Base-by-base conservation (phyloP, 2,888 invertebrate genomes). In the Nemurella pictetii region DNA sequence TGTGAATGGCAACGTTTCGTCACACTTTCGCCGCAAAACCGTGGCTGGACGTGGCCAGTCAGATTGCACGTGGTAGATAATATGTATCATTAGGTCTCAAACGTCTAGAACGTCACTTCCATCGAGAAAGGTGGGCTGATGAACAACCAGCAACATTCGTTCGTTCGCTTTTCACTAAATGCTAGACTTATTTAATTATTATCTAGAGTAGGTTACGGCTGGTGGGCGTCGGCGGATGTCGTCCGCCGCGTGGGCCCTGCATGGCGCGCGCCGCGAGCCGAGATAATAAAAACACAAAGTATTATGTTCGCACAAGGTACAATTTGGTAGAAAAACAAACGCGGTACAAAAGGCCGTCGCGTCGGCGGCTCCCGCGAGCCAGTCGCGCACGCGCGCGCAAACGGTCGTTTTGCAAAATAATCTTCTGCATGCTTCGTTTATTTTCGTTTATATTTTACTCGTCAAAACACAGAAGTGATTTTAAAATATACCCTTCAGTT, bases 341-440 rank as follows among this genome's bases (percentile, higher is more conserved):
- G 80, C 84, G 74, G 74, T 85, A 85, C 84, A 86, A 85, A 86
- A 85, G 81, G 80, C 55, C 36, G 83, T 85, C 84, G 86, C 83
- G 55, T 55, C 15, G 1, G 15, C 55, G 55, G 55, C 20, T n/a
- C n/a, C n/a, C 55, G 55, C 55, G 55, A 15, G 1, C 55, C 15
- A 32, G 4, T 5, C 32, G 32, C 32, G 32, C 1, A 7, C 55
- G 55, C 55, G 55, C 55, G 55, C 20, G 30, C 85, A 86, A 83
- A 77, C 87, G 85, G 85, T 86, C 83, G 87, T 88, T 87, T 87
- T 88, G 88, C 89, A 89, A 89, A 89, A 89, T 89, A 90, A 90
- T 89, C 84, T 85, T 84, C 85, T 85, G 85, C 72, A 80, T 84
- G 74, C 83, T 77, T 73, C 75, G 83, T 27, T 25, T 83, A 83